Evolutionary conservation across 2,113 vertebrate genomes (phyloP).

Genomic region (Otus sunia): DNA sequence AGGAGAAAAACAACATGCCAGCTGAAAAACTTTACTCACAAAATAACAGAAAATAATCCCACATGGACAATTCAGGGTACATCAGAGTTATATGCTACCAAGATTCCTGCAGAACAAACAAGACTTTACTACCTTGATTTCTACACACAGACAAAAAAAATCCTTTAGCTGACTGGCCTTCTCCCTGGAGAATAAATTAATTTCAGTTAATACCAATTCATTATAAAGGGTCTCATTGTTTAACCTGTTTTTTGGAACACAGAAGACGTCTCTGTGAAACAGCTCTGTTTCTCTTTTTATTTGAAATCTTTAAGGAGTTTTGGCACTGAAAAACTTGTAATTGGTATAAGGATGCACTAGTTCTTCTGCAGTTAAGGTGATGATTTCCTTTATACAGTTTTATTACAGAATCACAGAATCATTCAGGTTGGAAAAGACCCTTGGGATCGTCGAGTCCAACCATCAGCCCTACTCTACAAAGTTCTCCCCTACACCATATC

Average conservation of each 20-base stretch:
- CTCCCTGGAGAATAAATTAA: background rate
- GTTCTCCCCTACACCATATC: too few relatives aligned
- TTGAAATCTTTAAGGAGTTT: conserved; percentile 33
- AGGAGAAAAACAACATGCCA: background rate
- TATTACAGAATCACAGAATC: background rate
- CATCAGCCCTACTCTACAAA: too few relatives aligned
- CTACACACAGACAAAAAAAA: background rate
- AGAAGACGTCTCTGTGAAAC: conserved; percentile 3
- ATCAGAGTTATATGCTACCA: background rate
- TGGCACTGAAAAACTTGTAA: background rate
- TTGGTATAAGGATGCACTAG: background rate
- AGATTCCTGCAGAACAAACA: background rate
- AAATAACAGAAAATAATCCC: background rate
- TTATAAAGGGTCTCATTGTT: conserved; percentile 15
- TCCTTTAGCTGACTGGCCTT: background rate
- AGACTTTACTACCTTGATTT: background rate
- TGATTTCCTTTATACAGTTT: background rate
- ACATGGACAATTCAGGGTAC: background rate
- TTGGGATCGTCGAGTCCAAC: too few relatives aligned
- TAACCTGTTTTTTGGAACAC: background rate
- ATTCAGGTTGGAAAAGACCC: too few relatives aligned
- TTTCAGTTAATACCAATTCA: background rate
- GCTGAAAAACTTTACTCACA: background rate
- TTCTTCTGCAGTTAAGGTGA: background rate
- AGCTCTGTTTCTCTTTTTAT: conserved; percentile 18